Evolutionary conservation across 1,140 invertebrate species (phyloP).

Genomic region (Schlechtendalia chinensis): DNA sequence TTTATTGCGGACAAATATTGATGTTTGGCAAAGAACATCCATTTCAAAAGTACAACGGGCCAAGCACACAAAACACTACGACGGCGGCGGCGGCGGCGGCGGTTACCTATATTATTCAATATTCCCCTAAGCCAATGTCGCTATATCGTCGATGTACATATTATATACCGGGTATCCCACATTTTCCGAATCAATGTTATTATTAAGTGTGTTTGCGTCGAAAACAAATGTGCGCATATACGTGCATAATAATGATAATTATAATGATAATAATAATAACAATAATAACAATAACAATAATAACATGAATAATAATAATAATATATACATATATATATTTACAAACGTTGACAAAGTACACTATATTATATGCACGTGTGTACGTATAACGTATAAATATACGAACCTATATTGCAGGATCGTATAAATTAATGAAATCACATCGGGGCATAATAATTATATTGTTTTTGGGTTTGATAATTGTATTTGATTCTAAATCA

Average conservation of each 20-base stretch:
- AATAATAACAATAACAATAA: conserved; percentile 1
- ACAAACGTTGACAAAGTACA: not conserved
- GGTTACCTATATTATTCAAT: conserved; percentile 35
- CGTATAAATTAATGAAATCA: conserved; percentile 8
- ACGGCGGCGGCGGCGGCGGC: not conserved
- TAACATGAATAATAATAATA: conserved; percentile 22
- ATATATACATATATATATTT: not conserved
- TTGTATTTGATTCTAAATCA: not conserved
- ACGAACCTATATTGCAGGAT: not conserved
- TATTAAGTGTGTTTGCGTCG: conserved; percentile 31
- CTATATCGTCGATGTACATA: not conserved
- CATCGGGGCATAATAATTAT: not conserved
- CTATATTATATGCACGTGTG: not conserved
- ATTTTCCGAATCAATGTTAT: conserved; percentile 40
- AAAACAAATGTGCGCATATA: conserved; percentile 12
- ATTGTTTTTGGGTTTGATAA: not conserved
- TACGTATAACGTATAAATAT: not conserved
- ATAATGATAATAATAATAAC: too few species aligned
- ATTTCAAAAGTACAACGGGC: conserved; percentile 49
- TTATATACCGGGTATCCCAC: not conserved
- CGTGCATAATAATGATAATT: too few species aligned
- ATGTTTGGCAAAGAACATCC: conserved; percentile 50
- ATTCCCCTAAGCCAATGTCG: conserved; percentile 13
- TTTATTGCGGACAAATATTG: conserved; percentile 49
- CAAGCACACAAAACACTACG: conserved; percentile 45